These are phyloP conservation scores for Vulpes ferrilata DNA, from an alignment of 2,113 vertebrate genomes.

Conservation along the genomic window DNA sequence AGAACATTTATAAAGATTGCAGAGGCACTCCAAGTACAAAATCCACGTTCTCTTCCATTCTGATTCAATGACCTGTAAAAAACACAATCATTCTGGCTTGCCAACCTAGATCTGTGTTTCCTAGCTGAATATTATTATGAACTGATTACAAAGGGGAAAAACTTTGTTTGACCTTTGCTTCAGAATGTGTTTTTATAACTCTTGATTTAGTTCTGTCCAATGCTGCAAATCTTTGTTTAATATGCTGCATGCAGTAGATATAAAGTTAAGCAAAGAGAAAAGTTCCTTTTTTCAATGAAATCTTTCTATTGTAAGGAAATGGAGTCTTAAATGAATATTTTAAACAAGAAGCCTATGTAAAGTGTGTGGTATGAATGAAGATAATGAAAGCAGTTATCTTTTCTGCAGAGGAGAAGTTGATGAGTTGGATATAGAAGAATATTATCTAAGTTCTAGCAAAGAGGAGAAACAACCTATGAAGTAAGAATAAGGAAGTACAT, in stretches of 20 bases:
- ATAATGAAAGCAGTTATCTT: background rate
- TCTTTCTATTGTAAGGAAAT: background rate
- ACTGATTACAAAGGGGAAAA: conserved; percentile 18
- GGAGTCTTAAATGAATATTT: background rate
- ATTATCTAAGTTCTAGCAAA: background rate
- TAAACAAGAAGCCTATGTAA: background rate
- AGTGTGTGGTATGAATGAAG: background rate
- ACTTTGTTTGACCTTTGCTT: conserved; percentile 45
- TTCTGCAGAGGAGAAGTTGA: background rate
- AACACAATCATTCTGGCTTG: background rate
- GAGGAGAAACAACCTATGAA: background rate
- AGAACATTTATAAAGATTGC: background rate
- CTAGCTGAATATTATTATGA: background rate
- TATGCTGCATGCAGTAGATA: background rate
- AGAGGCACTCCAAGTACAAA: background rate
- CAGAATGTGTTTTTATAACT: background rate
- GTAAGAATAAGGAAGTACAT: background rate
- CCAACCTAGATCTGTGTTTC: background rate
- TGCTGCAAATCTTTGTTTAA: background rate
- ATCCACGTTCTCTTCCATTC: background rate
- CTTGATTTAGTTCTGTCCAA: background rate
- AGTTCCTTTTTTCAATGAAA: background rate
- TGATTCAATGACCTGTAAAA: conserved; percentile 48
- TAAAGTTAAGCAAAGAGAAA: background rate
- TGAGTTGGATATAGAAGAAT: background rate